A percentile compares a stretch with the other conserved stretches of the same genome.
Conservation (phyloP, 1,140 invertebrate genomes). For the Drosophila orosa region DNA sequence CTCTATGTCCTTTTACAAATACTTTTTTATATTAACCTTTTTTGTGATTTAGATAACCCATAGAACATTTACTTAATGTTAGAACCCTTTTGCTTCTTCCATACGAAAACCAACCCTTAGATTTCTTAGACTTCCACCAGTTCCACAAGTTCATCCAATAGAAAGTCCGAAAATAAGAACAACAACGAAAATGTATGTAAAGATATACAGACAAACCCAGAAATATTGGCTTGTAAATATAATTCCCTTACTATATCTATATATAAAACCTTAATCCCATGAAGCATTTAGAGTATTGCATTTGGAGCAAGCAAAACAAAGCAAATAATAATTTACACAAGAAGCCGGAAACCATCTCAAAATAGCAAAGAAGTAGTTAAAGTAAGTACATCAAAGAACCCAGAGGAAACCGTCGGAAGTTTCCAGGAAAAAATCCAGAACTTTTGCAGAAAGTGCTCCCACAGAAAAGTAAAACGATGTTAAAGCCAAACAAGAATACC, state of each 20-base stretch:
- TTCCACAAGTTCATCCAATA: constrained; percentile 18
- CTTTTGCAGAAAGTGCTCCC: constrained; percentile 38
- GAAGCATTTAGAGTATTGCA: constrained; percentile 62
- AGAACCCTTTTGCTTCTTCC: constrained; percentile 1
- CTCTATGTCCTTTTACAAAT: no score
- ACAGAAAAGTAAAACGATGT: constrained; percentile 33
- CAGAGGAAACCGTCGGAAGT: constrained; percentile 24
- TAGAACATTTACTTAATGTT: constrained; percentile 1
- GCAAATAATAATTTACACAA: constrained; percentile 22
- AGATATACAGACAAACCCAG: constrained; percentile 27
- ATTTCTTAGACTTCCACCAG: constrained; percentile 14
- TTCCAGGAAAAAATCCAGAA: constrained; percentile 47
- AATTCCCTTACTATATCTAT: constrained; percentile 39
- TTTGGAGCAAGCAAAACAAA: constrained; percentile 43
- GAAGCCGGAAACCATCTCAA: constrained; percentile 20
- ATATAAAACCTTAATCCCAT: constrained; percentile 42
- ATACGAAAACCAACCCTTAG: constrained; percentile 7
- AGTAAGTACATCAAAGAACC: constrained; percentile 38
- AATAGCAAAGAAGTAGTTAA: constrained; percentile 55
- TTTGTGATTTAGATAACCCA: background rate
- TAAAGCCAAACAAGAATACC: constrained; percentile 50
- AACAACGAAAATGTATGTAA: constrained; percentile 65
- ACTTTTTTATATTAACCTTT: no score
- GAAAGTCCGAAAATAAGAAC: constrained; percentile 13
- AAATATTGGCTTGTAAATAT: constrained; percentile 77